A percentile compares a stretch with the other conserved stretches of the same genome.
phyloP scores from a whole-genome alignment of 2,888 invertebrate species.

The Ctenicera cuprea region DNA sequence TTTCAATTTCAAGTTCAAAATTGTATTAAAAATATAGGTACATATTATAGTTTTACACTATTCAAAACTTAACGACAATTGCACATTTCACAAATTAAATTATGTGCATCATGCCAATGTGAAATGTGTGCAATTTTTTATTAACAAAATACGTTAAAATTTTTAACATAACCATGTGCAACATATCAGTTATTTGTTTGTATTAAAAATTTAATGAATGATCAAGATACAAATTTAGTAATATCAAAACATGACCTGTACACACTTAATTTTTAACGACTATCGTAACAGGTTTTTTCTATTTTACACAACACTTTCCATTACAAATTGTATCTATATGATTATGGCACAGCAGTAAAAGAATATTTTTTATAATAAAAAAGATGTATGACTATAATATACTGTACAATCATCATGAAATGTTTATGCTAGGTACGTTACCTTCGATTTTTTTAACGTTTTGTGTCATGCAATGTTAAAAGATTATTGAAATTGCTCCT shows the following conservation, averaged over 20 bases:
- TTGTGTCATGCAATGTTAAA: not conserved
- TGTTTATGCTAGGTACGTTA: conserved; percentile 13
- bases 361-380: conserved; percentile 39
- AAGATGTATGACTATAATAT: conserved; percentile 20
- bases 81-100: conserved; percentile 9
- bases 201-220: conserved; percentile 44
- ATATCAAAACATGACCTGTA: conserved; percentile 24
- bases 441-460: conserved; percentile 16
- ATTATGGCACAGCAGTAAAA: conserved; percentile 47
- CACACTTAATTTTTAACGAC: conserved; percentile 7
- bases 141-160: not conserved
- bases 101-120: not conserved
- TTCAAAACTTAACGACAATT: conserved; percentile 32
- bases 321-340: conserved; percentile 28
- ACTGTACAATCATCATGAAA: conserved; percentile 33
- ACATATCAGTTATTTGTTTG: conserved; percentile 15
- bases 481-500: not conserved
- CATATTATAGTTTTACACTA: conserved; percentile 14
- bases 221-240: conserved; percentile 28
- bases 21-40: conserved; percentile 31
- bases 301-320: conserved; percentile 21
- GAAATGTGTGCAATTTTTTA: conserved; percentile 3
- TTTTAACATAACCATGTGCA: conserved; percentile 22
- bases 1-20: conserved; percentile 1
- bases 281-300: conserved; percentile 18